Conservation (phyloP, 1,140 invertebrate genomes). For the Streblospio benedicti region DNA sequence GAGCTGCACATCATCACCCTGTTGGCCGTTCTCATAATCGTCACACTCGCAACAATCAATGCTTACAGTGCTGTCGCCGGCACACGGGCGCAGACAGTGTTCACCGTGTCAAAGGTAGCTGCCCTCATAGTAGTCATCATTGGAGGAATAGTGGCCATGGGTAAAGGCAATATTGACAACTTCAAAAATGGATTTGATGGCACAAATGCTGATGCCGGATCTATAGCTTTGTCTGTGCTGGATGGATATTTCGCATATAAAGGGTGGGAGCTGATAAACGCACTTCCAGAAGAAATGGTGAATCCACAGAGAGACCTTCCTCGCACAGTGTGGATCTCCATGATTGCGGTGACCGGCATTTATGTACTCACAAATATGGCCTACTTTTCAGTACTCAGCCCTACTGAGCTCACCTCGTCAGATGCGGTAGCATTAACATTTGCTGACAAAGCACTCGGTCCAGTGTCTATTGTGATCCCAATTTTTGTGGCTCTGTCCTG, state of each 20-base stretch:
- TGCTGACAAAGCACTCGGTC: background rate
- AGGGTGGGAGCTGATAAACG: constrained; percentile 12
- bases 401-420: constrained; percentile 44
- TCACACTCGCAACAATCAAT: background rate
- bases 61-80: background rate
- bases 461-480: background rate
- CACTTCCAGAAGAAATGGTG: constrained; percentile 10
- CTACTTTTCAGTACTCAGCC: constrained; percentile 50
- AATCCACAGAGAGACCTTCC: constrained; percentile 46
- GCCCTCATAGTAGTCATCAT: constrained; percentile 4
- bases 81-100: background rate
- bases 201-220: background rate
- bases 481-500: constrained; percentile 6
- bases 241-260: constrained; percentile 12
- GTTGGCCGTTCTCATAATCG: constrained; percentile 2
- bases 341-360: constrained; percentile 47
- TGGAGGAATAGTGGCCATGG: background rate
- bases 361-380: constrained; percentile 50
- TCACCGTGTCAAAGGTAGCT: constrained; percentile 1
- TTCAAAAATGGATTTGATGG: background rate
- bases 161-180: background rate
- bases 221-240: background rate
- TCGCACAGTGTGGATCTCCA: constrained; percentile 48
- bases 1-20: background rate
- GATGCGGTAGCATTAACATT: constrained; percentile 48